Percentiles rank a stretch among this genome's conserved stretches.
Conservation (phyloP, 1,140 invertebrate species). For the Drosophila kikkawai region DNA sequence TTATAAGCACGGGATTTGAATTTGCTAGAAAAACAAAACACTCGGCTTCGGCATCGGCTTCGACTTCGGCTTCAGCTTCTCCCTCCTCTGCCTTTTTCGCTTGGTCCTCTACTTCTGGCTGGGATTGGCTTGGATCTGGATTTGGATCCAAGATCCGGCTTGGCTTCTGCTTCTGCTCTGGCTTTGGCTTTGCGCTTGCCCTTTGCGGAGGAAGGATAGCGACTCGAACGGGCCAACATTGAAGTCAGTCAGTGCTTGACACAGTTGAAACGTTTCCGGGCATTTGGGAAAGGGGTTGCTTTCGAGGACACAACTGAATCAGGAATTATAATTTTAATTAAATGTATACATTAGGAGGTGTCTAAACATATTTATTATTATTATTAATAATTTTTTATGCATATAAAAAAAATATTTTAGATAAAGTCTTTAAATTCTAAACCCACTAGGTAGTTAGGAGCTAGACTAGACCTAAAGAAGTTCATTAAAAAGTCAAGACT, state of each 20-base stretch:
- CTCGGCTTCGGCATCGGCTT: background rate
- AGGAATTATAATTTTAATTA: background rate
- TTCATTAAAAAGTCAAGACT: background rate
- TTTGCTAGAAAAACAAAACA: slow-evolving; percentile 67
- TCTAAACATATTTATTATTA: too few species aligned
- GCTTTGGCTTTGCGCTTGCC: slow-evolving; percentile 44
- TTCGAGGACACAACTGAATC: background rate
- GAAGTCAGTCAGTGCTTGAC: slow-evolving; percentile 53
- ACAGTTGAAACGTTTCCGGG: background rate
- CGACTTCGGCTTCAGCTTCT: slow-evolving; percentile 1
- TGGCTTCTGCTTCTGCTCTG: slow-evolving; percentile 33
- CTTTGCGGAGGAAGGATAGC: slow-evolving; percentile 17
- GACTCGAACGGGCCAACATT: slow-evolving; percentile 30
- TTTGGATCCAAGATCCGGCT: slow-evolving; percentile 35
- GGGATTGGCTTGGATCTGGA: slow-evolving; percentile 32
- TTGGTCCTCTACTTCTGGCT: slow-evolving; percentile 29
- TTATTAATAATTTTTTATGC: too few species aligned
- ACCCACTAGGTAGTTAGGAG: background rate
- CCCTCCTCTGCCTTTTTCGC: slow-evolving; percentile 38
- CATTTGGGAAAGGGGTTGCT: background rate
- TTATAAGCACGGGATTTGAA: slow-evolving; percentile 67
- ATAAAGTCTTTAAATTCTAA: too few species aligned
- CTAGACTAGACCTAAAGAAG: background rate
- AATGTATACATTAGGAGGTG: background rate
- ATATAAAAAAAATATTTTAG: too few species aligned